phyloP scores from a whole-genome alignment of 2,113 vertebrate genomes.

The Cryptomyrus ogoouensis region DNA sequence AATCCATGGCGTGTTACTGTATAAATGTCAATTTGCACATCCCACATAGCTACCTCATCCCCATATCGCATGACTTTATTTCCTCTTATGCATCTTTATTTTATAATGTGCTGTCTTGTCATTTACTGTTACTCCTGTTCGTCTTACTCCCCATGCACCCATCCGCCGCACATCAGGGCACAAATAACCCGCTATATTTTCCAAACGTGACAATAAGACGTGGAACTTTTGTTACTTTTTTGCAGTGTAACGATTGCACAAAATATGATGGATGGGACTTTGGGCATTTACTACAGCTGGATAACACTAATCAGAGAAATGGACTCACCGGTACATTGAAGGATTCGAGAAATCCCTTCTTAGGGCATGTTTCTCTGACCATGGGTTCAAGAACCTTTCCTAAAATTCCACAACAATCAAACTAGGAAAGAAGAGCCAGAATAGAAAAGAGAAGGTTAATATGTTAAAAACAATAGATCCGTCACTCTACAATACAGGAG shows the following conservation, averaged over 20 bases:
- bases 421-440: background rate
- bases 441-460: background rate
- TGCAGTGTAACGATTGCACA: background rate
- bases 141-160: background rate
- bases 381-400: background rate
- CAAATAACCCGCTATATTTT: background rate
- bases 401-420: constrained; percentile 16
- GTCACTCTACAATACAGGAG: background rate
- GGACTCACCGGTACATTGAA: background rate
- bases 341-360: background rate
- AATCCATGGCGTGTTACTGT: background rate
- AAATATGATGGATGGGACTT: background rate
- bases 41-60: background rate
- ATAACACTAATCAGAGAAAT: constrained; percentile 50
- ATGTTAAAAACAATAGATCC: background rate
- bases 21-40: background rate
- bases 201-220: background rate
- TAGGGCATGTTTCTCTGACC: background rate
- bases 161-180: background rate
- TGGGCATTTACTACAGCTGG: background rate
- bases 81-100: background rate
- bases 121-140: background rate
- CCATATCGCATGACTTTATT: background rate
- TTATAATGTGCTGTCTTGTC: background rate
- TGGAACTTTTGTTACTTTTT: background rate